Base-by-base conservation (phyloP, 1,140 invertebrate species). In the Battus philenor region DNA sequence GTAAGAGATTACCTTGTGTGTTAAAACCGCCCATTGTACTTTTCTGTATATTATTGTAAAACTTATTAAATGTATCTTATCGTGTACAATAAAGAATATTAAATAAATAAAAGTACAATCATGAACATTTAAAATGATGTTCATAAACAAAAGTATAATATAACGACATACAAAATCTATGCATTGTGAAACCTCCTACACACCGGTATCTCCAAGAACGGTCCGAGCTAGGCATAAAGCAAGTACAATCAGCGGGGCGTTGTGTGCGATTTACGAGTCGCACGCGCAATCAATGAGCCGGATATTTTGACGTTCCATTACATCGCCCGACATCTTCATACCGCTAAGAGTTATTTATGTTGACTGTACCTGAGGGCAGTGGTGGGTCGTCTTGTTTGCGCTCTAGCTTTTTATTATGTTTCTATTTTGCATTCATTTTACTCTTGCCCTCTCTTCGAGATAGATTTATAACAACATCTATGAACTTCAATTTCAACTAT, bases 271-370 rank as follows among this genome's bases (percentile, higher is more conserved):
- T 66, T 67, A 67, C 59, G 47, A 44, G 32, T 38, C 51, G 56
- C 44, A 54, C 47, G 49, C 53, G 64, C 70, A 77, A 76, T 77
- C 73, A 74, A 68, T 76, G 71, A 72, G 48, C 51, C 50, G 50
- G 60, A 59, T 73, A 60, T 66, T 71, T 72, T 76, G 73, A 74
- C 70, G 62, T 70, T 70, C 64, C 73, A 77, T 77, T 77, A 74
- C 49, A 62, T 6, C 54, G 43, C 31, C 57, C 56, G 73, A 77
- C 68, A 64, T 72, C 73, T 77, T 74, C 73, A 77, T 77, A 74
- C 65, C 31, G 48, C 49, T 51, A 41, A 17, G 31, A 44, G 55
- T 68, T 69, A 67, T 77, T 77, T 77, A 76, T 69, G 43, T 22
- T 50, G 54, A 61, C 58, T 70, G 63, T 69, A 75, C 68, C 71